Base-by-base conservation (phyloP, 1,140 invertebrate species). In the Tribolium madens region DNA sequence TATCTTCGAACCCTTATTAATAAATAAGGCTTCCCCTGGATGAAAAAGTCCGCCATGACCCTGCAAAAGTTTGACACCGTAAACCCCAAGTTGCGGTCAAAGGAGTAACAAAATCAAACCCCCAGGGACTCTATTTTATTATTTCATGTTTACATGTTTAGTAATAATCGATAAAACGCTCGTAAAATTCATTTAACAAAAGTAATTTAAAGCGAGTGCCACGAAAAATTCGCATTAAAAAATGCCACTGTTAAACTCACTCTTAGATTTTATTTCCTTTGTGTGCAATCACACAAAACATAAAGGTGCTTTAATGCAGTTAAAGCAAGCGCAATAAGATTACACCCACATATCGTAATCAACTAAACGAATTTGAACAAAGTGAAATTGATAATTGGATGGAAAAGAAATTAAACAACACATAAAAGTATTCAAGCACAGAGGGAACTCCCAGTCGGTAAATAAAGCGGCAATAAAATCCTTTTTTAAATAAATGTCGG, bases 401-500 rank as follows among this genome's bases (percentile, higher is more conserved):
- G 26, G 21, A 72, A 72, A 72, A 72, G 46, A 33, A 72, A 72
- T 46, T 72, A 71, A 71, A 71, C 69, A 21, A 60, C 53, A 21
- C 26, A 60, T 26, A 60, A 53, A 60, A 21, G 53, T 60, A 60
- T 60, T 15, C 15, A 13, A 15, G 15, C 53, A 31, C 0, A 4
- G 21, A 5, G 21, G 21, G 21, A 7, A 42, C 36, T 64, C 57
- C 57, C 21, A 12, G 57, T 64, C 10, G 2, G 57, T 64, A 64
- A 64, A 64, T 64, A 64, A 64, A 64, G 36, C 18, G n/a, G 57
- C 26, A 64, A 64, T 64, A 64, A 64, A 64, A 64, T 64, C 57
- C 57, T 64, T 33, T n/a, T 64, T 64, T 36, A 64, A 64, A 64
- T 64, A 64, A 64, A 64, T 64, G 21, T 42, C 57, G n/a, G 26